These are phyloP conservation scores for Eristalis pertinax DNA, from an alignment of 2,888 invertebrate genomes.

Conservation along the genomic window DNA sequence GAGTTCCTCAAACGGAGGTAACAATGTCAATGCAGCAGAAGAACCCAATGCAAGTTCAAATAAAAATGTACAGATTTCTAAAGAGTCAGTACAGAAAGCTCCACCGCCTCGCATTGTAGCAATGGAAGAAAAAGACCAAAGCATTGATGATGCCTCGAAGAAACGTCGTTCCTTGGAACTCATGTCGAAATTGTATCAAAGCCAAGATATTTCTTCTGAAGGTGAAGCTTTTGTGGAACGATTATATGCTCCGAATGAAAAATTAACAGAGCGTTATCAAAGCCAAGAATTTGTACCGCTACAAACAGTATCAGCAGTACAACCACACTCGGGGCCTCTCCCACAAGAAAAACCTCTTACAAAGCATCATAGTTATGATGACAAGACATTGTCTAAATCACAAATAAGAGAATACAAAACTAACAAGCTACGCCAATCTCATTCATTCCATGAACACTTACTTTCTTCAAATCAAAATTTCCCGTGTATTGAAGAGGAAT, in stretches of 20 bases:
- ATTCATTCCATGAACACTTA: conserved; percentile 86
- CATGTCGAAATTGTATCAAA: conserved; percentile 84
- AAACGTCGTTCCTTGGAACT: conserved; percentile 83
- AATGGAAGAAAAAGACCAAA: conserved; percentile 73
- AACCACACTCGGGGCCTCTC: conserved; percentile 74
- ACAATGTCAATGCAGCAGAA: conserved; percentile 74
- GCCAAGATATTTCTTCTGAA: conserved; percentile 84
- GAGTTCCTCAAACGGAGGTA: conserved; percentile 77
- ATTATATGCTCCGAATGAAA: conserved; percentile 85
- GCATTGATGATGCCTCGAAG: conserved; percentile 76
- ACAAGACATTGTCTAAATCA: conserved; percentile 85
- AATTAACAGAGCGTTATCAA: conserved; percentile 85
- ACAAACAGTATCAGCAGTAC: conserved; percentile 71
- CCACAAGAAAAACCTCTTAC: conserved; percentile 84
- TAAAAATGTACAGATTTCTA: conserved; percentile 74
- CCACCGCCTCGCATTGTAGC: conserved; percentile 78
- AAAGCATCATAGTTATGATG: conserved; percentile 86
- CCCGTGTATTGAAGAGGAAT: conserved; percentile 83
- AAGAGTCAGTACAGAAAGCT: conserved; percentile 81
- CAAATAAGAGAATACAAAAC: conserved; percentile 86
- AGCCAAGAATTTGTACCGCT: conserved; percentile 85
- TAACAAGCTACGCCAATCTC: conserved; percentile 84
- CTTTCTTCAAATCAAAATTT: conserved; percentile 82
- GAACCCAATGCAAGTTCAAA: conserved; percentile 73
- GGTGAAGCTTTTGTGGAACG: conserved; percentile 83